Base-by-base conservation (phyloP, 2,888 invertebrate genomes). In the Gastracanthus pulcherrimus region DNA sequence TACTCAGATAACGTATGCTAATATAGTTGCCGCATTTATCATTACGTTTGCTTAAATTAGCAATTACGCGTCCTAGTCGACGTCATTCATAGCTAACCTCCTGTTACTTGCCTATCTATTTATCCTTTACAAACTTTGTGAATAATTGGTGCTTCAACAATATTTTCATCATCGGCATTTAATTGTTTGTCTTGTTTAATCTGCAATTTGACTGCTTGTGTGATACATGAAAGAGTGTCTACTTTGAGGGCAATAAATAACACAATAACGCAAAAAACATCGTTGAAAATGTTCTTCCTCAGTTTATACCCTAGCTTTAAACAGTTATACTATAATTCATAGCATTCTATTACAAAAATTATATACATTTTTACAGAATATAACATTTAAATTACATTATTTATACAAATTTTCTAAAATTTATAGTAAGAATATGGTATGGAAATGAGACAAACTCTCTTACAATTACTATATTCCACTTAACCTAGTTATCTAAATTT, bases 171-270 rank as follows among this genome's bases (percentile, higher is more conserved):
- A 51, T 31, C 29, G n/a, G 16, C n/a, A 38, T 48, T 48, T 48
- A 38, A 71, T 64, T 71, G 29, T 64, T 78, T 38, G 51, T 23
- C 31, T 78, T 64, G 70, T 78, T 71, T 78, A 78, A 64, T 71
- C 71, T 78, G 34, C 71, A 23, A 36, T 38, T 64, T 38, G 26
- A 67, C 13, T 76, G 51, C n/a, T 36, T 66, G 9, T 9, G 48
- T 29, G 55, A 76, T 67, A 67, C n/a, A 62, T n/a, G 19, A 7
- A 48, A 38, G 29, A 36, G 31, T n/a, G 11, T 55, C 69, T 69
- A 48, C 70, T 70, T 55, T 55, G 13, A 70, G 19, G 13, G 13
- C 38, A 70, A 72, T 45, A 41, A 72, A 72, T 29, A 72, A 62
- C 72, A 72, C 31, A 60, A 72, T 72, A 72, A 72, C 29, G 23